Evolutionary conservation across 1,140 invertebrate genomes (phyloP), one percentile per base, ranked within the genome.

Genomic region (Ooceraea biroi): DNA sequence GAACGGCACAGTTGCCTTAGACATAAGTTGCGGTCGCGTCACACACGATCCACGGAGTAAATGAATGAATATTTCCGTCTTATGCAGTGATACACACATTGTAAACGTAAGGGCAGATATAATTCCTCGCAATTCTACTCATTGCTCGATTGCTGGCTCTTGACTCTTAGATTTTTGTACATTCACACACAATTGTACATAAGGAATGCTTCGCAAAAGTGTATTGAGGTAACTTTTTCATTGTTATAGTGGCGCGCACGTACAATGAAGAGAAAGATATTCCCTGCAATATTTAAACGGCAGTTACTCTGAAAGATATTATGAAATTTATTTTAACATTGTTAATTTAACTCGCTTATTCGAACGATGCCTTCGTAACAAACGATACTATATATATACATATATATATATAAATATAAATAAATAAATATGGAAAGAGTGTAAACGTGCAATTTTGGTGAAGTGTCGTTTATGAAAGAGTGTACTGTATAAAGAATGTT

Each of bases 281-380:
- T 80, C 66, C 83, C 71, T 50, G 82, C 87, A 88, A 89, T 86
- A 88, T 88, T 84, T 83, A 71, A 80, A 74, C 73, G 65, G 72
- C 85, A 83, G 85, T 85, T 87, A 88, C 63, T 90, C 36, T 36
- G 36, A 73, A 83, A 88, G 63, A 78, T 90, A 85, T 85, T 90
- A 85, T 57, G 82, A 86, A 90, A 86, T 86, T 85, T 88, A 90
- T 89, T 85, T 87, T 89, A 89, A 83, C 84, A 88, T 72, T 88
- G 82, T 90, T 90, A 87, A 88, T 90, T 90, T 85, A 86, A 88
- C 83, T 85, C 83, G 88, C 85, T 90, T 90, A 88, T 83, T 86
- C 86, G 87, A 90, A 90, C 71, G 82, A 90, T 89, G 86, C 89
- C 86, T 90, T 88, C 90, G 89, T 90, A 90, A 89, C 89, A 85